Base-by-base conservation (phyloP, 2,888 invertebrate genomes). In the Athetis lepigone region DNA sequence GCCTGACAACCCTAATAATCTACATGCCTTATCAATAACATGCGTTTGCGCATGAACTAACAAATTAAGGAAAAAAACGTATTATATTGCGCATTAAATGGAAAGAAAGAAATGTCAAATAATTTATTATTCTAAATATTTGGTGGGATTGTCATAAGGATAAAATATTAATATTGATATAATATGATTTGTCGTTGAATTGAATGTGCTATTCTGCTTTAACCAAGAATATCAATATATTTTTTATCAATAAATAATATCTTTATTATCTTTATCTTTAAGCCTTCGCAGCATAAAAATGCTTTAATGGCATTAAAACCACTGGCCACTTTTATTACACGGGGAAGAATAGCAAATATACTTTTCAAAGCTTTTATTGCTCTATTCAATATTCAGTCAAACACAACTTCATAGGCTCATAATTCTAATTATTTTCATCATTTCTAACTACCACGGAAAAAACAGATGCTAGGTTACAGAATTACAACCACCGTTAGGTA, bases 401-500 rank as follows among this genome's bases (percentile, higher is more conserved):
- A 36, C 16, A 23, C 27, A 57, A 46, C 18, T 8, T 6, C 6
- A n/a, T 36, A 23, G 18, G 11, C 16, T 25, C n/a, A 23, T 45
- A 16, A 49, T 49, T 2, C 36, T 37, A 56, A 37, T 46, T 50
- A 43, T 11, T 42, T 70, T 59, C 19, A 54, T 45, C 2, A 47
- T 50, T 19, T 16, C 9, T 7, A 40, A 16, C 7, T 42, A 57
- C 18, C 4, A 4, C 33, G 3, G 13, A 13, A 33, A 33, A 13
- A 13, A 33, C 13, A 4, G 33, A 13, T 33, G 13, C 33, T 33
- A 50, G 45, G 13, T 29, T 16, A 43, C 11, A 62, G 8, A 2
- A 25, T 43, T 18, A 37, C 42, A 50, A 52, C 33, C 36, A 70
- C 49, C 70, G 75, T 70, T 73, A 70, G 54, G 52, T 75, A 77